Evolutionary conservation across 2,797 vertebrate genomes (phyloP), one percentile per base, ranked within the genome.

Genomic region (Pseudomugil gertrudae): DNA sequence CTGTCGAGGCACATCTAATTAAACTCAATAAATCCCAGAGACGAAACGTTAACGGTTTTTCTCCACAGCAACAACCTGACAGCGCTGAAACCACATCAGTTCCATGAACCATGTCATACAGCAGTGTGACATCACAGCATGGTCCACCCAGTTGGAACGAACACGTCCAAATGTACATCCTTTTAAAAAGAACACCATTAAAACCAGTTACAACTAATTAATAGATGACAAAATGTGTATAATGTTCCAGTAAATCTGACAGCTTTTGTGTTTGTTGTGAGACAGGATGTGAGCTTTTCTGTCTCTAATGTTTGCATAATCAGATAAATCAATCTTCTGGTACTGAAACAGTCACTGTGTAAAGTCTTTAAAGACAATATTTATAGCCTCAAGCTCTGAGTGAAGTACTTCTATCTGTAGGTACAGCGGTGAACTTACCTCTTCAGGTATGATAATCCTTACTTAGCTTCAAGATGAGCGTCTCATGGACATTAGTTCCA

Each of bases 391-490:
- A 36, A 8, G 13, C n/a, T 30, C 21, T 23, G 15, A 68, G 35
- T 7, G 60, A 43, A 45, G n/a, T 59, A 32, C 51, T 43, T 13
- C 0, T 1, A 27, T n/a, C 67, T 57, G 23, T 57, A 63, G 24
- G 8, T 19, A 32, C 26, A 36, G 65, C 24, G n/a, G 54, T 24
- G 1, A 33, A 88, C 90, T 92, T 80, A 92, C 90, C 90, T 91
- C 85, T 69, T 62, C 48, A 24, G 66, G 59, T 36, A 51, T 57
- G 0, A 66, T 57, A 66, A 47, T 88, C 86, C 80, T 65, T 55
- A 8, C 19, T 69, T 56, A 60, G 62, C 76, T 69, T 82, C 67
- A 56, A 63, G 38, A 74, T 29, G 68, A 72, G 50, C 43, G 65
- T 74, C 24, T 85, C 74, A 63, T 66, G 35, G 57, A 74, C 66